Evolutionary conservation across 2,888 invertebrate species (phyloP).

Genomic region (Chelonus formosanus): DNA sequence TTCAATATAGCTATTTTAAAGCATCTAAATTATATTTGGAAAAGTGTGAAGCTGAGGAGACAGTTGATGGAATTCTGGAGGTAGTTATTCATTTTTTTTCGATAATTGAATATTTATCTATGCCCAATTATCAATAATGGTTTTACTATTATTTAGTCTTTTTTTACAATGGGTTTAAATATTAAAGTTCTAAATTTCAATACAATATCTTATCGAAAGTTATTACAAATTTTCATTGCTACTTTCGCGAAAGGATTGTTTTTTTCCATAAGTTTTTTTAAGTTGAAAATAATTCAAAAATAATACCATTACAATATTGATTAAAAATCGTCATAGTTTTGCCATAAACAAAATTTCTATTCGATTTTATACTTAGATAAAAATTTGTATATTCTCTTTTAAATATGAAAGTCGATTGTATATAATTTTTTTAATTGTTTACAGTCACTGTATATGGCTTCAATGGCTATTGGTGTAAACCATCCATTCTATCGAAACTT

Average conservation of each 20-base stretch:
- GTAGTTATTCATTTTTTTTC: conserved; percentile 64
- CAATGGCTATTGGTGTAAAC: conserved; percentile 77
- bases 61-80: conserved; percentile 93
- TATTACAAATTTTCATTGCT: too few relatives aligned
- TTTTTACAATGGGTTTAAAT: background rate
- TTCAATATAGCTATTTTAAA: conserved; percentile 91
- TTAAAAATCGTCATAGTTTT: conserved; percentile 30
- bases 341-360: too few relatives aligned
- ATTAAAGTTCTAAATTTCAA: background rate
- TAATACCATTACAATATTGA: conserved; percentile 25
- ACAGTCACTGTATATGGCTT: conserved; percentile 85
- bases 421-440: conserved; percentile 30
- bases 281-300: too few relatives aligned
- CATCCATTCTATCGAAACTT: conserved; percentile 82
- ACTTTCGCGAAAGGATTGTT: too few relatives aligned
- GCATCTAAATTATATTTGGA: conserved; percentile 93
- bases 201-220: too few relatives aligned
- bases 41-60: conserved; percentile 96
- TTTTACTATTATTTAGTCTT: background rate
- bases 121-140: too few relatives aligned
- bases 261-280: too few relatives aligned
- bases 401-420: too few relatives aligned
- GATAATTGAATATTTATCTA: too few relatives aligned
- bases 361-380: too few relatives aligned
- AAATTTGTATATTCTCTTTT: too few relatives aligned